Evolutionary conservation across 2,888 invertebrate genomes (phyloP), one percentile per base, ranked within the genome.

Genomic region (Drosophila trichaetosa): DNA sequence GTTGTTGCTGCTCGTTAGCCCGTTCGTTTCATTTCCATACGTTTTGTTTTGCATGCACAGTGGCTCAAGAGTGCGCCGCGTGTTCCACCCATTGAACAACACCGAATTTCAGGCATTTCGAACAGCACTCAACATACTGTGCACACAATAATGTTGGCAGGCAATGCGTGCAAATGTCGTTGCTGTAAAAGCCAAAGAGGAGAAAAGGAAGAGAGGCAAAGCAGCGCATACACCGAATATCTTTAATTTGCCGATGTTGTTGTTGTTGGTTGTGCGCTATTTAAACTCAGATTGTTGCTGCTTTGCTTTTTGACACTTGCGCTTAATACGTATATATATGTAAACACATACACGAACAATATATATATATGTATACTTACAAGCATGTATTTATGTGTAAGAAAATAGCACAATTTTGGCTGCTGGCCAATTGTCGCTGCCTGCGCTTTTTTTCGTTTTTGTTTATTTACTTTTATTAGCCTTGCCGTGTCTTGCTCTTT

Each of bases 121-220:
- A 29, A 13, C 33, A 31, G 38, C 27, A 46, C 46, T 61, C 21
- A 46, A 13, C 16, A 58, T 82, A 85, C 85, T 27, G 85, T 84
- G 57, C 73, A 58, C 67, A 61, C 56, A 56, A 56, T 56, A 56
- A 56, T 56, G 38, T 56, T 51, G 57, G 61, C 71, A 63, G 53
- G 61, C 71, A 63, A 67, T 77, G 84, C 82, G 82, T 80, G 80
- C 80, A 87, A 87, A 84, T 82, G 87, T 82, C 82, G 82, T 67
- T 59, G 74, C 68, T 72, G 72, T 67, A 73, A 65, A 67, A 67
- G 57, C 62, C 62, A 64, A 76, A 63, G 58, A 64, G 67, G 69
- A 38, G 27, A 49, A 13, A 29, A 38, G 8, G 29, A 29, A 29
- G 38, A 56, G 46, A 16, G 24, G 8, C 40, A 67, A 56, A 65